Percentiles rank a stretch among this genome's conserved stretches.
These are phyloP conservation scores for Stegostoma tigrinum DNA, from an alignment of 2,113 vertebrate genomes.

Conservation along the genomic window DNA sequence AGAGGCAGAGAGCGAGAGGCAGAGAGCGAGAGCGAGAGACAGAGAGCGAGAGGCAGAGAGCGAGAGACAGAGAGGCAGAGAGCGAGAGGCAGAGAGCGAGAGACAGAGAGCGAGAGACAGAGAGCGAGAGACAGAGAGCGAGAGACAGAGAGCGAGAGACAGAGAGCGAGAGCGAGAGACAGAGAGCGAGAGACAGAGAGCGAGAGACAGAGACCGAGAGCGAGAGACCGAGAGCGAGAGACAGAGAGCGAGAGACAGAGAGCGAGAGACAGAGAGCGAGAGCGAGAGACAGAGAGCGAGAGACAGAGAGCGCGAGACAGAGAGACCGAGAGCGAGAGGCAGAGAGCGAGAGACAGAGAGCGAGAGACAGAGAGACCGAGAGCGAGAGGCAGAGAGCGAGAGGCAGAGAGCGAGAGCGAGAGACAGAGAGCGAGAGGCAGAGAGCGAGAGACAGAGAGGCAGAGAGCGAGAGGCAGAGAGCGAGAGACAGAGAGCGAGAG, in stretches of 20 bases:
- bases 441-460: not conserved
- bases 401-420: conserved; percentile 40
- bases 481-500: not conserved
- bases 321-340: too few species aligned
- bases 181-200: conserved; percentile 39
- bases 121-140: conserved; percentile 31
- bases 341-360: too few species aligned
- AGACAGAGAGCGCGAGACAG: too few species aligned
- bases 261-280: not conserved
- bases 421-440: conserved; percentile 41
- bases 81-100: too few species aligned
- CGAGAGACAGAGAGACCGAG: too few species aligned
- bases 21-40: too few species aligned
- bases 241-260: conserved; percentile 39
- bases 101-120: too few species aligned
- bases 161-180: conserved; percentile 21
- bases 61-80: too few species aligned
- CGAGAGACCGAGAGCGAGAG: conserved; percentile 54
- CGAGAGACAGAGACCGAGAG: conserved; percentile 42
- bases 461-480: not conserved
- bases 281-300: conserved; percentile 42
- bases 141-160: too few species aligned
- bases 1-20: too few species aligned
- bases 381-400: conserved; percentile 40
- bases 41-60: too few species aligned